Evolutionary conservation across 2,797 vertebrate genomes (phyloP).

Genomic region (Phaenicophaeus curvirostris): DNA sequence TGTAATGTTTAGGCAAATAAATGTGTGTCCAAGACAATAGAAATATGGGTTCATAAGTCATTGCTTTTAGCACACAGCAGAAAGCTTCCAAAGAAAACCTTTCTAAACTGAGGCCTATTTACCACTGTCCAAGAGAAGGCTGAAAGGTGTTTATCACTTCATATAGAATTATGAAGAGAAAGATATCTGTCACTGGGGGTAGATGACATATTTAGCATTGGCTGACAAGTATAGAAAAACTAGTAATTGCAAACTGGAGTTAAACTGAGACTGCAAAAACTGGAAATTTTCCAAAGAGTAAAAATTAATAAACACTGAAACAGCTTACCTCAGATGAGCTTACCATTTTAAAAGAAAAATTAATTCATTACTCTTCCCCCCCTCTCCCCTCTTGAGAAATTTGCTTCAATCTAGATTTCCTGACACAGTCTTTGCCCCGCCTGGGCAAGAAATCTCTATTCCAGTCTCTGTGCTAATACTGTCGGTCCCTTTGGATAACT

Average conservation of each 20-base stretch:
- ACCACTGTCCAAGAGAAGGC: background rate
- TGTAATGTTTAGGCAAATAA: background rate
- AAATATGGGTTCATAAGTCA: background rate
- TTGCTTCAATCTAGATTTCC: background rate
- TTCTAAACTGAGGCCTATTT: background rate
- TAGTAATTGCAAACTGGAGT: background rate
- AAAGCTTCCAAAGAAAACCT: background rate
- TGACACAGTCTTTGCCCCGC: background rate
- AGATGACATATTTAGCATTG: background rate
- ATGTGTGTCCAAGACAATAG: background rate
- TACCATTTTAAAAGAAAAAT: background rate
- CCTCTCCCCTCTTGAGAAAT: background rate
- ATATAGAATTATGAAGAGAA: background rate
- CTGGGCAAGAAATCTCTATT: background rate
- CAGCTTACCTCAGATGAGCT: background rate
- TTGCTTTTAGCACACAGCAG: background rate
- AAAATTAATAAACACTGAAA: background rate
- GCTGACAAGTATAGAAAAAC: background rate
- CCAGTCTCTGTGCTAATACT: background rate
- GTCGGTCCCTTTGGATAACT: background rate
- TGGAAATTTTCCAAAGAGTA: background rate
- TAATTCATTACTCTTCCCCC: background rate
- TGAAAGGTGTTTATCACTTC: background rate
- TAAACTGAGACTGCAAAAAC: background rate
- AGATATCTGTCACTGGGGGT: background rate